These are phyloP conservation scores for Pecten maximus DNA, from an alignment of 2,888 invertebrate genomes.

Conservation along the genomic window DNA sequence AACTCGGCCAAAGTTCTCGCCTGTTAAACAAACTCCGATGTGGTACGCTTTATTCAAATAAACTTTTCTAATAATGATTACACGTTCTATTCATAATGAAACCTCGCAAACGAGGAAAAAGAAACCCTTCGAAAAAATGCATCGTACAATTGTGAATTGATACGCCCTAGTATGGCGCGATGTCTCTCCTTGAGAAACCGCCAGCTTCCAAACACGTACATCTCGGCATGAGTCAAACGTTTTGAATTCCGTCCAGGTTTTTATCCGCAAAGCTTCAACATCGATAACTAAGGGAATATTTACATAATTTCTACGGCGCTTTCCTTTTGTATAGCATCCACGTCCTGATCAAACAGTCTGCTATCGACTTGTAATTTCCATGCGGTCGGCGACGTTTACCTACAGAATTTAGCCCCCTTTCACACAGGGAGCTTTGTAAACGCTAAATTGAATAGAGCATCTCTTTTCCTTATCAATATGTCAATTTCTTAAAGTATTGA, in stretches of 20 bases:
- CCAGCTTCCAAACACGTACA: neutral
- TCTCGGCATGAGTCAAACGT: constrained; percentile 10
- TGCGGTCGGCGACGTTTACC: neutral
- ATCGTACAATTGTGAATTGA: neutral
- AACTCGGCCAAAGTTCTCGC: neutral
- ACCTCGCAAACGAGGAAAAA: constrained; percentile 2
- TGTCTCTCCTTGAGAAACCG: neutral
- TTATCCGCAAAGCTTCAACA: neutral
- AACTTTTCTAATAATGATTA: neutral
- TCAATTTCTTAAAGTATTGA: constrained; percentile 29
- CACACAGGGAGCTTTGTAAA: neutral
- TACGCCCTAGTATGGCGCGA: neutral
- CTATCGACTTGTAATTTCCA: neutral
- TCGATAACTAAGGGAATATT: neutral
- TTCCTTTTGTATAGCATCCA: constrained; percentile 17
- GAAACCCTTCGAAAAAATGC: neutral
- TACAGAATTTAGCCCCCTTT: constrained; percentile 16
- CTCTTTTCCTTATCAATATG: neutral
- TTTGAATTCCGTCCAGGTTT: constrained; percentile 28
- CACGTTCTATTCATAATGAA: constrained; percentile 17
- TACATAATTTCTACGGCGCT: neutral
- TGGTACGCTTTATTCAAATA: neutral
- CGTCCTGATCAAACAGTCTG: neutral
- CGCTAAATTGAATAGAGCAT: neutral
- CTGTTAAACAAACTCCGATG: neutral